These are phyloP conservation scores for Perizoma affinitatum DNA, from an alignment of 2,888 invertebrate species.

Conservation along the genomic window DNA sequence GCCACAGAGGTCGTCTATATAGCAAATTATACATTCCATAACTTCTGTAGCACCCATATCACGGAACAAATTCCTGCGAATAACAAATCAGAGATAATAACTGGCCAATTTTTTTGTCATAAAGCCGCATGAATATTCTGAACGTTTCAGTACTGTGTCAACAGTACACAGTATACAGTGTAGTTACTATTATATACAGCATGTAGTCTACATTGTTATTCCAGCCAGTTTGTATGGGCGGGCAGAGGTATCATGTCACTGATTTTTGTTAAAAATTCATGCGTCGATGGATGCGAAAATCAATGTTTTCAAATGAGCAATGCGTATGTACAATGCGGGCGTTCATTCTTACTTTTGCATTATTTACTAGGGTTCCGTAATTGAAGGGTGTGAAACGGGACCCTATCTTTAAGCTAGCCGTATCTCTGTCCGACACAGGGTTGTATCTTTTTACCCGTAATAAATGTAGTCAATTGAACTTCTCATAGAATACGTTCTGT, in stretches of 20 bases:
- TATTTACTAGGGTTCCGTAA: too few species aligned
- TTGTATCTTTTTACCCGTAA: too few species aligned
- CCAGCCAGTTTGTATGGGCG: slow-evolving; percentile 4
- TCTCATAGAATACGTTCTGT: neutral
- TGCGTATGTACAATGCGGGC: neutral
- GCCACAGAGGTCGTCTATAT: too few species aligned
- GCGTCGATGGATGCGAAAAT: slow-evolving; percentile 24
- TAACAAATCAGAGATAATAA: slow-evolving; percentile 41
- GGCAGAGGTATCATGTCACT: slow-evolving; percentile 3
- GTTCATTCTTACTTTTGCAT: too few species aligned
- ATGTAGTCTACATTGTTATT: slow-evolving; percentile 1
- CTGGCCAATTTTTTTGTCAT: slow-evolving; percentile 44
- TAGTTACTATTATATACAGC: too few species aligned
- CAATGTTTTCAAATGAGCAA: slow-evolving; percentile 13
- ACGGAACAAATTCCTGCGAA: slow-evolving; percentile 30
- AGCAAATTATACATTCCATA: neutral
- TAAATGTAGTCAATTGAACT: too few species aligned
- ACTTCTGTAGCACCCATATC: slow-evolving; percentile 21
- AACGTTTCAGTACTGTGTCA: slow-evolving; percentile 45
- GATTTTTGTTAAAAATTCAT: slow-evolving; percentile 11
- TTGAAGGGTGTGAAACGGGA: too few species aligned
- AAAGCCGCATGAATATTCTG: slow-evolving; percentile 59
- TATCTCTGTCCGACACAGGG: too few species aligned
- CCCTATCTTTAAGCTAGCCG: too few species aligned
- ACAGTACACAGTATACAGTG: too few species aligned